A percentile compares a stretch with the other conserved stretches of the same genome.
Evolutionary conservation across 2,888 invertebrate species (phyloP).

Genomic region (Tipula confusa): DNA sequence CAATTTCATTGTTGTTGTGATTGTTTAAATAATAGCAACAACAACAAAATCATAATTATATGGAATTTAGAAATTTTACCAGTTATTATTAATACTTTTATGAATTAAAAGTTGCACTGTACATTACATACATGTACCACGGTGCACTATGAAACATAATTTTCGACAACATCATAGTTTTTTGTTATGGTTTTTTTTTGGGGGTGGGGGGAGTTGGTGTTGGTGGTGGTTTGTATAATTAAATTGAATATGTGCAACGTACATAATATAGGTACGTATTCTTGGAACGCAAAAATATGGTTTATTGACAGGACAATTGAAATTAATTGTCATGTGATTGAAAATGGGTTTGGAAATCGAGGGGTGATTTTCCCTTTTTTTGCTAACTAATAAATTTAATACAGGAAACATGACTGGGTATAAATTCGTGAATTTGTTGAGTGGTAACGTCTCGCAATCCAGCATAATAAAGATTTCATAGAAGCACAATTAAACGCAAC

Average conservation of each 20-base stretch:
- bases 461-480: too few relatives aligned
- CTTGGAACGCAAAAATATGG: background rate
- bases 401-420: background rate
- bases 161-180: background rate
- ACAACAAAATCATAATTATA: background rate
- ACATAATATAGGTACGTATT: background rate
- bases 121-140: background rate
- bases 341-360: background rate
- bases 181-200: too few relatives aligned
- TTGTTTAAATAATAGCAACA: too few relatives aligned
- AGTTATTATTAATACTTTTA: background rate
- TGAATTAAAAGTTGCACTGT: background rate
- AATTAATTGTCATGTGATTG: background rate
- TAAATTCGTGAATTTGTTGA: too few relatives aligned
- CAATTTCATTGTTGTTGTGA: background rate
- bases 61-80: background rate
- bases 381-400: too few relatives aligned
- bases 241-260: background rate
- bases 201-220: too few relatives aligned
- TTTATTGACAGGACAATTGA: background rate
- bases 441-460: too few relatives aligned
- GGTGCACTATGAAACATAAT: background rate
- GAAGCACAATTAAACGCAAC: too few relatives aligned
- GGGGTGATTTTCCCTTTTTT: too few relatives aligned
- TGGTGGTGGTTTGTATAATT: background rate